Evolutionary conservation across 1,140 invertebrate genomes (phyloP).

Genomic region (Harpegnathos saltator): DNA sequence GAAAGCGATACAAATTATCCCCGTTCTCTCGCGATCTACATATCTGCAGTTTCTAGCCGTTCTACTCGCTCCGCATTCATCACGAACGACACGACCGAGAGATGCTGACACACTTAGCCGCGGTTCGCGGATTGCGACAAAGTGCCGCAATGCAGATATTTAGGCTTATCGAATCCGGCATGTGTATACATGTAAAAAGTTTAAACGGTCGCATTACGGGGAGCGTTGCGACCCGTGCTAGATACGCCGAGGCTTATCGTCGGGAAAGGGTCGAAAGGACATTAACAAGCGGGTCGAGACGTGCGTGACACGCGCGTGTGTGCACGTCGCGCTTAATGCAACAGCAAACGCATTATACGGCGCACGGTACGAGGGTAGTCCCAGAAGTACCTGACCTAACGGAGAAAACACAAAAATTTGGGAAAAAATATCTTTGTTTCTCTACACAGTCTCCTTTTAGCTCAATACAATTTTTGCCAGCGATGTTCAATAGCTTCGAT

Average conservation of each 20-base stretch:
- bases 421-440: too few species aligned
- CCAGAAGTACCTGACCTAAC: too few species aligned
- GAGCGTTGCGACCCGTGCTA: not conserved
- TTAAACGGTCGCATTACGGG: not conserved
- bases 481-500: too few species aligned
- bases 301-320: conserved; percentile 10
- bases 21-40: not conserved
- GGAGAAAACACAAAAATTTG: too few species aligned
- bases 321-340: conserved; percentile 5
- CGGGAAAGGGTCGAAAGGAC: not conserved
- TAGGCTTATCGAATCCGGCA: conserved; percentile 27
- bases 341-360: not conserved
- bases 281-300: not conserved
- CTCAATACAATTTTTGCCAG: too few species aligned
- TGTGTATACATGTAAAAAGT: conserved; percentile 18
- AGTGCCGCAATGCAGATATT: conserved; percentile 46
- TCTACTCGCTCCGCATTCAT: too few species aligned
- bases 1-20: not conserved
- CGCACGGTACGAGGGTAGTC: too few species aligned
- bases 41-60: not conserved
- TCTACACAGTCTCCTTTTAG: too few species aligned
- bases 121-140: conserved; percentile 43
- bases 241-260: not conserved
- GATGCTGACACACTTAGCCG: not conserved
- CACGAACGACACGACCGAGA: not conserved